A percentile compares a stretch with the other conserved stretches of the same genome.
Conservation (phyloP, 2,797 vertebrate genomes). For the Phrynocephalus guinanensis region DNA sequence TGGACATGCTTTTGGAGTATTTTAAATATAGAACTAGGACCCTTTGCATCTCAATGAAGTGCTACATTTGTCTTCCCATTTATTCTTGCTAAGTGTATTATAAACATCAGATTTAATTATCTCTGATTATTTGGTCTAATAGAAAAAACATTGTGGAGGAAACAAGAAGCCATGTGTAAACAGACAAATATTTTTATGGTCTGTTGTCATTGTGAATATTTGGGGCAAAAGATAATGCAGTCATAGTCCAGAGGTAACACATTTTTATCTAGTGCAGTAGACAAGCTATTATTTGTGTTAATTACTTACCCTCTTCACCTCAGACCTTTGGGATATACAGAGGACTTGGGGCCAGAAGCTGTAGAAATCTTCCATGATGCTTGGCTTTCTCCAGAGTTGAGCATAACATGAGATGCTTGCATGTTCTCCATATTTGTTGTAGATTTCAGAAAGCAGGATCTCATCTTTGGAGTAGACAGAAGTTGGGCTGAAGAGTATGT, state of each 20-base stretch:
- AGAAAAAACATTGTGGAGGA: neutral
- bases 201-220: neutral
- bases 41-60: neutral
- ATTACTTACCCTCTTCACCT: neutral
- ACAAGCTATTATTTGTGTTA: neutral
- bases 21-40: neutral
- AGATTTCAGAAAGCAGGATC: neutral
- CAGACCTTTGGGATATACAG: neutral
- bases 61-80: neutral
- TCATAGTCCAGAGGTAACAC: neutral
- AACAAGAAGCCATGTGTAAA: neutral
- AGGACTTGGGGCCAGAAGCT: neutral
- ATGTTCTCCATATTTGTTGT: neutral
- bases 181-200: neutral
- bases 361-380: no score
- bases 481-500: neutral
- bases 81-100: neutral
- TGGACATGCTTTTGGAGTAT: neutral
- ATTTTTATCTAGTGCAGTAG: neutral
- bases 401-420: neutral
- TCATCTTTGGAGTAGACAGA: neutral
- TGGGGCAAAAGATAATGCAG: neutral
- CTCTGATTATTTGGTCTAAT: neutral
- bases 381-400: neutral
- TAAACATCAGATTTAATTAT: neutral